phyloP scores from a whole-genome alignment of 2,113 vertebrate species.

The Tonatia bakeri region DNA sequence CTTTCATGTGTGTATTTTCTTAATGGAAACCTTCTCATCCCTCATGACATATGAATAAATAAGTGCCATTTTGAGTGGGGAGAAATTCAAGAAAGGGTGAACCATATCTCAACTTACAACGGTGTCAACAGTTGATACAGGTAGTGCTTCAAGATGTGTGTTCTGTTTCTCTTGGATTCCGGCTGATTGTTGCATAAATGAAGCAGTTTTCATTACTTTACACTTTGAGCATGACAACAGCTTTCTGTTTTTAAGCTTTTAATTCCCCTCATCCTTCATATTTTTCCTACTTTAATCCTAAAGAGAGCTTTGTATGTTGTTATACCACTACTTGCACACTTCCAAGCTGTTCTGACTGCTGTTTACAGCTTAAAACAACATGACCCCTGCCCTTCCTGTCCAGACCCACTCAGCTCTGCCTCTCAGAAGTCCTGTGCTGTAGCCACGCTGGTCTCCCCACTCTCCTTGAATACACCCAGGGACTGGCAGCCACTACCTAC shows the following conservation, averaged over 20 bases:
- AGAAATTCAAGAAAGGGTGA: not conserved
- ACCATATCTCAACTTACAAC: not conserved
- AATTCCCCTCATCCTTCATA: not conserved
- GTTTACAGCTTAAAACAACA: not conserved
- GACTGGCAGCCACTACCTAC: not conserved
- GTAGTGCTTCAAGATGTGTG: not conserved
- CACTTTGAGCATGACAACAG: not conserved
- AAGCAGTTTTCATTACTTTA: not conserved
- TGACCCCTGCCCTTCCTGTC: not conserved
- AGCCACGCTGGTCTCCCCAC: not conserved
- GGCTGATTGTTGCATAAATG: not conserved
- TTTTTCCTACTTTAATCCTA: not conserved
- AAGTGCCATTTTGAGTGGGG: not conserved
- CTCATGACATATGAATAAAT: not conserved
- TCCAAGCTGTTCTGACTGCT: not conserved
- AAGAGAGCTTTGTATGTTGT: not conserved
- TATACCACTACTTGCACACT: not conserved
- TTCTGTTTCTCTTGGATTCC: not conserved
- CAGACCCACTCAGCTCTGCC: not conserved
- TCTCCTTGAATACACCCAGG: not conserved
- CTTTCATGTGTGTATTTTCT: not conserved
- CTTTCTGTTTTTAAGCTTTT: slow-evolving; percentile 19
- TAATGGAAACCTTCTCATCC: not conserved
- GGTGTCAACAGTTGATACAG: not conserved
- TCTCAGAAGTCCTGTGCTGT: not conserved